A percentile compares a stretch with the other conserved stretches of the same genome.
These are phyloP conservation scores for Clarias macrocephalus DNA, from an alignment of 2,113 vertebrate species.

Conservation along the genomic window DNA sequence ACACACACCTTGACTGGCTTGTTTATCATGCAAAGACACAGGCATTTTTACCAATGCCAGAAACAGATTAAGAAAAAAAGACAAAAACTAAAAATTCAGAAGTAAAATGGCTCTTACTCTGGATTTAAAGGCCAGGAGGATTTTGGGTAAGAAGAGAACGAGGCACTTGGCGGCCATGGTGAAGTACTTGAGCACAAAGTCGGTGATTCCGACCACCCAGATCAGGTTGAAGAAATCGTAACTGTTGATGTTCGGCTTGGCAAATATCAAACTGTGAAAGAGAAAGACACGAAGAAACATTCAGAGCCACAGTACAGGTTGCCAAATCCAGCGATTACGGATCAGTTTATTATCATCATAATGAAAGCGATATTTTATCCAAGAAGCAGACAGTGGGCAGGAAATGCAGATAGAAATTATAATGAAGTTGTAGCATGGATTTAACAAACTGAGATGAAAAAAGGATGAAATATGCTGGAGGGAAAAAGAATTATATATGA, in stretches of 20 bases:
- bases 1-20: constrained; percentile 58
- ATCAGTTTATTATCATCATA: background rate
- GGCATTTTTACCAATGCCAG: background rate
- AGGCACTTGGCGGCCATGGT: constrained; percentile 92
- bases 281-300: background rate
- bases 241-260: constrained; percentile 86
- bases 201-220: constrained; percentile 93
- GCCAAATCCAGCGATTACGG: background rate
- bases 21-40: constrained; percentile 58
- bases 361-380: background rate
- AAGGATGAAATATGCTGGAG: background rate
- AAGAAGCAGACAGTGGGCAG: background rate
- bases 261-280: constrained; percentile 84
- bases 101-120: constrained; percentile 78
- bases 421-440: background rate
- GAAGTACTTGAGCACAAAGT: constrained; percentile 93
- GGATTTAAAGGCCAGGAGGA: constrained; percentile 92
- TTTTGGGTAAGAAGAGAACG: constrained; percentile 87
- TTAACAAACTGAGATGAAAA: background rate
- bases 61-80: background rate
- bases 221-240: constrained; percentile 95
- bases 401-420: background rate
- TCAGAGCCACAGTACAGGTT: background rate
- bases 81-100: too few relatives aligned
- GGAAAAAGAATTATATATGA: background rate